Evolutionary conservation across 2,113 vertebrate species (phyloP).

Genomic region (Oryzias celebensis): DNA sequence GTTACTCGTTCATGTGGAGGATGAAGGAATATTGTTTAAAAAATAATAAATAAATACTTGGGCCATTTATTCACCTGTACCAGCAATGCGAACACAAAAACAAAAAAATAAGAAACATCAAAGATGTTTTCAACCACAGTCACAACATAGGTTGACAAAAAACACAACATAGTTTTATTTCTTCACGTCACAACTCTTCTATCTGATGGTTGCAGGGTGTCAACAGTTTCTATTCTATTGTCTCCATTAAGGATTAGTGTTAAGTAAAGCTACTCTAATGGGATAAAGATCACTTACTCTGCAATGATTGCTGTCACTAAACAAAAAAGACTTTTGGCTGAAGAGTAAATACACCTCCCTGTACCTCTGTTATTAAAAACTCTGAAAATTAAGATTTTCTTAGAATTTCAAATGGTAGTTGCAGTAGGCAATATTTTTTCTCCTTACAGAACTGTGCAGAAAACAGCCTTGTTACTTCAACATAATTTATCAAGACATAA

Average conservation of each 20-base stretch:
- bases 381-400: slow-evolving; percentile 69
- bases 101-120: no score
- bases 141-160: background rate
- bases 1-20: no score
- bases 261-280: slow-evolving; percentile 56
- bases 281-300: slow-evolving; percentile 69
- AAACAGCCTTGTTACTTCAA: background rate
- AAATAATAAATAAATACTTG: no score
- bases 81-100: no score
- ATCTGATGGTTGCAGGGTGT: background rate
- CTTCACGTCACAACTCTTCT: slow-evolving; percentile 22
- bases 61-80: no score
- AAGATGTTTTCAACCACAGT: background rate
- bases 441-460: slow-evolving; percentile 28
- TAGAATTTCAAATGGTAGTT: no score
- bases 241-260: slow-evolving; percentile 2
- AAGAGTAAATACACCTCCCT: slow-evolving; percentile 42
- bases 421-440: no score
- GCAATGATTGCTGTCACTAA: background rate
- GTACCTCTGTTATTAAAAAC: slow-evolving; percentile 61
- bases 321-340: background rate
- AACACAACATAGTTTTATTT: slow-evolving; percentile 4
- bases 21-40: no score
- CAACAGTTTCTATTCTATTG: background rate
- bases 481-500: background rate